Base-by-base conservation (phyloP, 2,888 invertebrate species). In the Polyommatus icarus region DNA sequence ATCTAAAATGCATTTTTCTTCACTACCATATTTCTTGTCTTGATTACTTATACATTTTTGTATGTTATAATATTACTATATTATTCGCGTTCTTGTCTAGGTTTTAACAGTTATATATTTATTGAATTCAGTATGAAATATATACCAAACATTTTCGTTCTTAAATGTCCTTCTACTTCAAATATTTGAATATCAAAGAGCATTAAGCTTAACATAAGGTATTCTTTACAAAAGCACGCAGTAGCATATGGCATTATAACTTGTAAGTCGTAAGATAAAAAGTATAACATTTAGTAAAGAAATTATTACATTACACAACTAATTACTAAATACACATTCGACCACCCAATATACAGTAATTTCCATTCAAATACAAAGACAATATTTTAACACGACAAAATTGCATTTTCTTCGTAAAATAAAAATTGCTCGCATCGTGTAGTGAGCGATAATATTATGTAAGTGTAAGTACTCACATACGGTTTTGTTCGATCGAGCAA, bases 81-180 rank as follows among this genome's bases (percentile, higher is more conserved):
- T 46, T 7, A 46, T 46, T 10, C 46, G 46, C 10, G 8, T 46
- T 46, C 3, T 32, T 3, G 32, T 32, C 32, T 32, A 32, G 32
- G 32, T 32, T 32, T 32, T 32, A 3, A 3, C 32, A 32, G 32
- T 32, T 32, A 32, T 3, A 32, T 32, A 32, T 32, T 32, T 32
- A 32, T 32, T 32, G 4, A 32, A 32, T 32, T 32, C 32, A 1
- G 12, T 67, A 32, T 32, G 12, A 29, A 32, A 4, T 54, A 54
- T 0, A 54, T 67, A 32, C 29, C 29, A 67, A 29, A 29, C 15
- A 15, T 67, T 29, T 67, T 29, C 2, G 8, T 32, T 32, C 75
- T 75, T 75, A 75, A 29, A 75, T 75, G 75, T 54, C 54, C 75
- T 75, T 75, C n/a, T 54, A 7, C 18, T 50, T 29, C 54, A 50